Percentiles rank a stretch among this genome's conserved stretches.
These are phyloP conservation scores for Aphrophora alni DNA, from an alignment of 2,888 invertebrate species.

Conservation along the genomic window DNA sequence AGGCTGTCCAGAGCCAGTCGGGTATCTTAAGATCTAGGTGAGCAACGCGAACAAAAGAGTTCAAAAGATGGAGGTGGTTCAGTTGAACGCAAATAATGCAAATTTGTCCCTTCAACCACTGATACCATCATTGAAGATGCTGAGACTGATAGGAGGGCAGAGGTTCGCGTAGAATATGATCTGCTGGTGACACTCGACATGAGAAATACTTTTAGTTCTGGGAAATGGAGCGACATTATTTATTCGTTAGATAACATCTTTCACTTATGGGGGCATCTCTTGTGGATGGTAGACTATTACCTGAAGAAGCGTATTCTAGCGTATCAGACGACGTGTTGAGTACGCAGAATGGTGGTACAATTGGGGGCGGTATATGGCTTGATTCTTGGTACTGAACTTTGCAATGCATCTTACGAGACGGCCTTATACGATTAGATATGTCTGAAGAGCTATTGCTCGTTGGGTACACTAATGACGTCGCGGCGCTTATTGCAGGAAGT, in stretches of 20 bases:
- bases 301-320: constrained; percentile 41
- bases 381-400: constrained; percentile 46
- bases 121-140: too few species aligned
- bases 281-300: constrained; percentile 44
- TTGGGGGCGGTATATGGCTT: constrained; percentile 47
- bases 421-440: constrained; percentile 27
- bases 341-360: constrained; percentile 31
- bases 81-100: too few species aligned
- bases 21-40: too few species aligned
- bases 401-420: constrained; percentile 47
- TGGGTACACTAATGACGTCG: constrained; percentile 30
- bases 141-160: too few species aligned
- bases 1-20: too few species aligned
- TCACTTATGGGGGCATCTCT: constrained; percentile 41
- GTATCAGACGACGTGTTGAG: constrained; percentile 43
- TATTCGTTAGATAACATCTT: constrained; percentile 36
- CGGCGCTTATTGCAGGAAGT: constrained; percentile 29
- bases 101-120: too few species aligned
- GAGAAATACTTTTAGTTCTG: constrained; percentile 47
- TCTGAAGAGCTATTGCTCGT: constrained; percentile 11
- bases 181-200: constrained; percentile 39
- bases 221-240: constrained; percentile 43
- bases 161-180: neutral
- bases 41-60: too few species aligned
- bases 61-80: too few species aligned